These are phyloP conservation scores for Ophioderma brevispina DNA, from an alignment of 35 echinoderm and acorn worm species.

Conservation along the genomic window DNA sequence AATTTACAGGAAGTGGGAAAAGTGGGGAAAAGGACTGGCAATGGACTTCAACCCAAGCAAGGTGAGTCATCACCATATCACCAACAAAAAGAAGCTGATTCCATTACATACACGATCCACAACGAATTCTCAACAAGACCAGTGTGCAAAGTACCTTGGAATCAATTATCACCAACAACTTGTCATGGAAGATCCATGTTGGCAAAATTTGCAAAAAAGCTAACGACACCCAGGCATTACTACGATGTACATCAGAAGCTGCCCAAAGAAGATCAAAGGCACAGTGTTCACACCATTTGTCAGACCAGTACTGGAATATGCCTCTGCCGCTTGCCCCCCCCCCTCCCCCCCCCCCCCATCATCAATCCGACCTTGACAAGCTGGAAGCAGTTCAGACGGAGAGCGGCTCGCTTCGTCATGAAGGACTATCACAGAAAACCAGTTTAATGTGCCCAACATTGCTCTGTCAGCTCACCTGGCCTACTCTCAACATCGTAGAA, in stretches of 20 bases:
- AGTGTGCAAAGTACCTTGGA: not conserved
- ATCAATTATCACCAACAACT: not conserved
- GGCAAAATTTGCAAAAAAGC: not conserved
- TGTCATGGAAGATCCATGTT: constrained; percentile 10
- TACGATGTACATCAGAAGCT: constrained; percentile 10
- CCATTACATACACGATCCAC: constrained; percentile 2
- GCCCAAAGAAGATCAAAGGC: constrained; percentile 1
- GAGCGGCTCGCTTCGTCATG: constrained; percentile 39
- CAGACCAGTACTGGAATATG: not conserved
- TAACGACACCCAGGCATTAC: constrained; percentile 23
- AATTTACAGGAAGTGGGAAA: too few species aligned
- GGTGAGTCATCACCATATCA: not conserved
- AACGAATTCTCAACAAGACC: constrained; percentile 2
- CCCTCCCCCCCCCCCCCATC: too few species aligned
- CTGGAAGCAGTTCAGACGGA: constrained; percentile 31
- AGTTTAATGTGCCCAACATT: constrained; percentile 35
- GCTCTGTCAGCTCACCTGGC: not conserved
- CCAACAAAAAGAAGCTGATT: not conserved
- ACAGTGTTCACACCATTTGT: constrained; percentile 1
- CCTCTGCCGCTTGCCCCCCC: constrained; percentile 17
- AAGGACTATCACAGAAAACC: constrained; percentile 32
- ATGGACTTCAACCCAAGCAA: constrained; percentile 19
- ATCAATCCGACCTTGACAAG: not conserved
- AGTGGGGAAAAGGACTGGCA: constrained; percentile 28
- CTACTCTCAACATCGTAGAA: constrained; percentile 23